A percentile compares a stretch with the other conserved stretches of the same genome.
Conservation (phyloP, 2,113 vertebrate species). For the Chloropsis cyanopogon region DNA sequence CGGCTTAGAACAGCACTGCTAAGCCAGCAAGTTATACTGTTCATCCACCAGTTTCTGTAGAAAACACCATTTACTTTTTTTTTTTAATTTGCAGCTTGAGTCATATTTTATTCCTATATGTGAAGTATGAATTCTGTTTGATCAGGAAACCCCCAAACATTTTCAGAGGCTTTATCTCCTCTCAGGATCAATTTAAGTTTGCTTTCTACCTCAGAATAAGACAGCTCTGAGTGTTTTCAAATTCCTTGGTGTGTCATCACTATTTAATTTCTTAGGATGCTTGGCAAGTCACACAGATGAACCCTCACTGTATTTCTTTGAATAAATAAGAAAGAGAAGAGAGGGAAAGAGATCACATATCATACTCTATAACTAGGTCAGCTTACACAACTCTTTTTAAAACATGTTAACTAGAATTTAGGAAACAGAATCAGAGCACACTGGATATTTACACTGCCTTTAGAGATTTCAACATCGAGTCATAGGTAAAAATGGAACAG, state of each 20-base stretch:
- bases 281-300: background rate
- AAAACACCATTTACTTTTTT: background rate
- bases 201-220: background rate
- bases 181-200: background rate
- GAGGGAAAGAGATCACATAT: background rate
- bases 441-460: background rate
- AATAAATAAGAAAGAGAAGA: background rate
- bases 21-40: background rate
- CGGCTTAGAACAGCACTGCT: background rate
- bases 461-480: background rate
- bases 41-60: background rate
- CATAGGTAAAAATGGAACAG: background rate
- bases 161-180: background rate
- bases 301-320: background rate
- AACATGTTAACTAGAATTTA: background rate
- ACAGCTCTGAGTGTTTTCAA: background rate
- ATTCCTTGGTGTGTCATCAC: background rate
- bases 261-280: background rate
- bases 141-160: background rate
- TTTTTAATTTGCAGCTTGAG: background rate
- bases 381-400: background rate
- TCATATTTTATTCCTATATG: background rate
- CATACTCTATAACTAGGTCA: background rate
- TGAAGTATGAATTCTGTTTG: background rate
- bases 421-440: background rate